These are phyloP conservation scores for Bombus confusus DNA, from an alignment of 1,140 invertebrate genomes.

Conservation along the genomic window DNA sequence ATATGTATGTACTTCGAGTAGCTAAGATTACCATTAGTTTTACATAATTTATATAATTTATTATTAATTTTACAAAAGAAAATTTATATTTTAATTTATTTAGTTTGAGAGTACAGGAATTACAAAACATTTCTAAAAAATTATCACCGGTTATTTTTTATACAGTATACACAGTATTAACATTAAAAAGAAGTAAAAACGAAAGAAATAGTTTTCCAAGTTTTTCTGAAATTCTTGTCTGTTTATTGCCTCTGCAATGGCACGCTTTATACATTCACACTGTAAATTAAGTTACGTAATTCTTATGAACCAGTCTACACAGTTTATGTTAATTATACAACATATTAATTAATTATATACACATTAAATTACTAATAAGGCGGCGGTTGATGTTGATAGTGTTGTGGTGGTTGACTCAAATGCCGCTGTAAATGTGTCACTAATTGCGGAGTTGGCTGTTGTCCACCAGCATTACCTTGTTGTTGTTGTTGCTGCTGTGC, in stretches of 20 bases:
- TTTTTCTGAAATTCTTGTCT: not conserved
- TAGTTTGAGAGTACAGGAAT: not conserved
- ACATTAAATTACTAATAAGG: constrained; percentile 79
- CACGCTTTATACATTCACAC: constrained; percentile 43
- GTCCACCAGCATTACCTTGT: constrained; percentile 82
- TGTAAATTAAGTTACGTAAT: constrained; percentile 17
- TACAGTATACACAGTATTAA: constrained; percentile 1
- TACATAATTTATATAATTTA: not conserved
- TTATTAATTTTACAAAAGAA: not conserved
- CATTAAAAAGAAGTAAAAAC: not conserved
- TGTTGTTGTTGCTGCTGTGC: constrained; percentile 82
- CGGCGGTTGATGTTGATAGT: constrained; percentile 83
- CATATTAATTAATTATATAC: constrained; percentile 59
- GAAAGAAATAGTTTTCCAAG: not conserved
- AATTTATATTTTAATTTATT: not conserved
- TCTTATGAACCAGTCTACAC: constrained; percentile 1
- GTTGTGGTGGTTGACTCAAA: constrained; percentile 79
- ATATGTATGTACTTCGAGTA: not conserved
- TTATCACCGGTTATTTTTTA: not conserved
- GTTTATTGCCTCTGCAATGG: constrained; percentile 43
- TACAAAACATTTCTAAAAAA: not conserved
- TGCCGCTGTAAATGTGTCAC: constrained; percentile 85
- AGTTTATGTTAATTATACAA: constrained; percentile 33
- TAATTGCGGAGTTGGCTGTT: constrained; percentile 85
- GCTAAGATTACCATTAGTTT: not conserved